A percentile compares a stretch with the other conserved stretches of the same genome.
Conservation (phyloP, 2,888 invertebrate genomes). For the Diplolepis rosae region DNA sequence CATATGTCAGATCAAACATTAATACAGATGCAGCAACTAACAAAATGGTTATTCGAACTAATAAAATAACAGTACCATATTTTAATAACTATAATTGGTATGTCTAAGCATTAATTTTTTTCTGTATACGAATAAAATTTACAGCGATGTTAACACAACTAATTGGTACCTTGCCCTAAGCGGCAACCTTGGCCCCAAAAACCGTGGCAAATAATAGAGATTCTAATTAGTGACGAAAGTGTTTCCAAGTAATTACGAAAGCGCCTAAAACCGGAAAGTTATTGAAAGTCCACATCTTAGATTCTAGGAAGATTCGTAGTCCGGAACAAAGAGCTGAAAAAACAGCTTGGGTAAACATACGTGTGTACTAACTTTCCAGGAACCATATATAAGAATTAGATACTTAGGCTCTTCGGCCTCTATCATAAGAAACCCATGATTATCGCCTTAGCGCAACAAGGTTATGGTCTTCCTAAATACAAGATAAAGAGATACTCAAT, state of each 20-base stretch:
- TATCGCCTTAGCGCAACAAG: slow-evolving; percentile 25
- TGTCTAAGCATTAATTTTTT: too few species aligned
- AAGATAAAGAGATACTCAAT: slow-evolving; percentile 13
- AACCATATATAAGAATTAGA: slow-evolving; percentile 26
- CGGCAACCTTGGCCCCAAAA: not conserved
- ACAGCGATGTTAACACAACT: too few species aligned
- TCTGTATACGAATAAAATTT: too few species aligned
- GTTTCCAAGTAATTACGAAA: slow-evolving; percentile 29
- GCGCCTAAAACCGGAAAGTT: slow-evolving; percentile 12
- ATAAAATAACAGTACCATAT: too few species aligned
- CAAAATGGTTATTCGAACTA: too few species aligned
- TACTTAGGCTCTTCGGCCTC: slow-evolving; percentile 11
- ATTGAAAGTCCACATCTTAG: slow-evolving; percentile 22
- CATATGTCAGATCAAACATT: too few species aligned
- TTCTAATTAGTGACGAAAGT: slow-evolving; percentile 19
- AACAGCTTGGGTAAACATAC: slow-evolving; percentile 25
- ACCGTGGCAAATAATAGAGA: slow-evolving; percentile 12
- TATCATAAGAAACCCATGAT: slow-evolving; percentile 23
- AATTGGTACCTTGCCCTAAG: too few species aligned
- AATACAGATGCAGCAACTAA: too few species aligned
- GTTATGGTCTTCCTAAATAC: slow-evolving; percentile 12
- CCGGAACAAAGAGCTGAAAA: slow-evolving; percentile 24
- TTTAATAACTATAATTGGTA: too few species aligned
- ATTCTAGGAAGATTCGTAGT: slow-evolving; percentile 24
- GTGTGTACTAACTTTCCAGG: slow-evolving; percentile 15